phyloP scores from a whole-genome alignment of 2,113 vertebrate species.

The Turnix velox region DNA sequence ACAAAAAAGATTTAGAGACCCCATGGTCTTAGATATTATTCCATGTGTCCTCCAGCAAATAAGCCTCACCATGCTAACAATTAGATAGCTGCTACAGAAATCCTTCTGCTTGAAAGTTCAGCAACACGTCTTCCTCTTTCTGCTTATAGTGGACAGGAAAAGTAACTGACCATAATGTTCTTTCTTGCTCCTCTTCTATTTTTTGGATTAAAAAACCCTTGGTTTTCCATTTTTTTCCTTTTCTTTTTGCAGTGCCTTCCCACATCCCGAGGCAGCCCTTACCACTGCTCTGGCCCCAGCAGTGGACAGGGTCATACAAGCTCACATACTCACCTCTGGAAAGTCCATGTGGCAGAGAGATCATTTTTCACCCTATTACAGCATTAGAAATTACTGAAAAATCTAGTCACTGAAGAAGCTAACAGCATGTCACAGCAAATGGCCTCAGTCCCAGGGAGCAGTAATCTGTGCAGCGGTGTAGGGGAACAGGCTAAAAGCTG shows the following conservation, averaged over 20 bases:
- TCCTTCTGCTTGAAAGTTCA: slow-evolving; percentile 2
- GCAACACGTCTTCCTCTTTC: not conserved
- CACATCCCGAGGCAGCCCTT: not conserved
- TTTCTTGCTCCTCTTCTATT: not conserved
- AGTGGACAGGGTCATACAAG: not conserved
- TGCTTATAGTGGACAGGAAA: not conserved
- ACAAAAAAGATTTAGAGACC: not conserved
- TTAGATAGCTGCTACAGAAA: not conserved
- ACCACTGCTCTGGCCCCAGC: not conserved
- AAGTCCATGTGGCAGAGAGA: not conserved
- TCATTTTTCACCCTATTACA: not conserved
- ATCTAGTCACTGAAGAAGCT: not conserved
- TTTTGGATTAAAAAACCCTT: not conserved
- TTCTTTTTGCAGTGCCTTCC: not conserved
- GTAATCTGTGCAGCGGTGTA: not conserved
- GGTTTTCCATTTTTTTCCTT: slow-evolving; percentile 21
- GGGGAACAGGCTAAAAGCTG: not conserved
- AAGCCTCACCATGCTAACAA: not conserved
- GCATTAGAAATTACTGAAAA: not conserved
- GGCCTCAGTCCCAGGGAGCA: not conserved
- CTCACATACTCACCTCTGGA: not conserved
- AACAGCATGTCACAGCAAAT: not conserved
- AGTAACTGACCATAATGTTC: not conserved
- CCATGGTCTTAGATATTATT: not conserved
- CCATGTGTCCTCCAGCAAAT: slow-evolving; percentile 21